phyloP scores from a whole-genome alignment of 2,888 invertebrate genomes.

The Aricia artaxerxes region DNA sequence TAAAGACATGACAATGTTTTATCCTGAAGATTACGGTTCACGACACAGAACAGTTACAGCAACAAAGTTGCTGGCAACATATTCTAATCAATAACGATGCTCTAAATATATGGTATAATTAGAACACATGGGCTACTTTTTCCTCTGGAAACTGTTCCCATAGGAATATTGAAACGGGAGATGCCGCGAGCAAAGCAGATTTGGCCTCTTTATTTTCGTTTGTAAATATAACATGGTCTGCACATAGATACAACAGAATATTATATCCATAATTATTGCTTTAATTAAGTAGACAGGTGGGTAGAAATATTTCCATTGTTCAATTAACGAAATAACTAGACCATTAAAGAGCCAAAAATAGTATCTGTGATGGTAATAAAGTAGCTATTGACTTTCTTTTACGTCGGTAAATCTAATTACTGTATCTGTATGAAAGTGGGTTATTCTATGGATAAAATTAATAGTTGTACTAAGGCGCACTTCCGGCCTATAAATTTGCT shows the following conservation, averaged over 20 bases:
- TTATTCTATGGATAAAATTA: not conserved
- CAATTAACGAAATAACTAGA: conserved; percentile 7
- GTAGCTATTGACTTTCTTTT: not conserved
- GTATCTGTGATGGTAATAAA: not conserved
- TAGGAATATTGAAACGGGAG: no score
- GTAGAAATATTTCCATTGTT: conserved; percentile 6
- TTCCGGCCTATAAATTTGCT: not conserved
- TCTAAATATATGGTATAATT: no score
- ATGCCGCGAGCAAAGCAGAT: no score
- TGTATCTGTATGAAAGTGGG: not conserved
- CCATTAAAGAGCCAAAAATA: not conserved
- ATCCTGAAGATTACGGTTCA: no score
- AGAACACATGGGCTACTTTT: no score
- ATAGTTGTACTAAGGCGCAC: not conserved
- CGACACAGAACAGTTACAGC: no score
- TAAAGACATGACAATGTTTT: no score
- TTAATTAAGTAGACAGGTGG: not conserved
- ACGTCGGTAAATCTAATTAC: not conserved
- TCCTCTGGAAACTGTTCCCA: no score
- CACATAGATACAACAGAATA: not conserved
- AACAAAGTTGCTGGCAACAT: no score
- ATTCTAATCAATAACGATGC: no score
- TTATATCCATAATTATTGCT: not conserved
- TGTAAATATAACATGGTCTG: no score
- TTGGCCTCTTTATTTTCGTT: no score